Evolutionary conservation across 2,113 vertebrate genomes (phyloP).

Genomic region (Nycticebus coucang): DNA sequence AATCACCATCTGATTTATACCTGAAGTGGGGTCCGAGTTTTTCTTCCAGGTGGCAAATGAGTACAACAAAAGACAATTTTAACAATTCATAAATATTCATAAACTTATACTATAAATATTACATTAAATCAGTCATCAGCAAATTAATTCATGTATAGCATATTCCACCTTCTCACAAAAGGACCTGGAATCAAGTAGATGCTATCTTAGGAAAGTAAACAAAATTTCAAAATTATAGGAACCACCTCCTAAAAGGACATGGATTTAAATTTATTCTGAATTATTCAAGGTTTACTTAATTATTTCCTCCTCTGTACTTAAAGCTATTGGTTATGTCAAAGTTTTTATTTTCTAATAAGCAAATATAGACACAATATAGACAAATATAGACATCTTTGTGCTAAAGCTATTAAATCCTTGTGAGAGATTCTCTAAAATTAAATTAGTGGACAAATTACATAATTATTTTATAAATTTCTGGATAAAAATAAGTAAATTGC

Average conservation of each 20-base stretch:
- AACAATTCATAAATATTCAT: conserved; percentile 29
- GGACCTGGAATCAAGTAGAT: conserved; percentile 20
- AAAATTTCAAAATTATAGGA: conserved; percentile 7
- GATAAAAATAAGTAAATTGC: background rate
- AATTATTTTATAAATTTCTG: background rate
- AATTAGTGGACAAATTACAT: background rate
- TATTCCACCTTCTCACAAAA: background rate
- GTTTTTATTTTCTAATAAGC: background rate
- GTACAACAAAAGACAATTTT: background rate
- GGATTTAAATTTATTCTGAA: background rate
- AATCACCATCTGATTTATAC: too few species aligned
- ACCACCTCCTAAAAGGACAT: background rate
- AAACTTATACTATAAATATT: background rate
- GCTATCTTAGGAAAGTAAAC: background rate
- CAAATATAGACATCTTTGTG: background rate
- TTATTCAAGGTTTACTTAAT: background rate
- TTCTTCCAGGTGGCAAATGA: too few species aligned
- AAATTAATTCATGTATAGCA: conserved; percentile 9
- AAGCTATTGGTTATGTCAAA: background rate
- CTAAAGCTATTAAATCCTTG: background rate
- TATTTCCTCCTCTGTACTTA: background rate
- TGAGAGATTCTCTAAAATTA: background rate
- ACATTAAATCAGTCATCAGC: conserved; percentile 15
- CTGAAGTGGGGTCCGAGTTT: too few species aligned
- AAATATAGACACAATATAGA: background rate